These are phyloP conservation scores for Drosophila lutescens DNA, from an alignment of 2,888 invertebrate species.

Conservation along the genomic window DNA sequence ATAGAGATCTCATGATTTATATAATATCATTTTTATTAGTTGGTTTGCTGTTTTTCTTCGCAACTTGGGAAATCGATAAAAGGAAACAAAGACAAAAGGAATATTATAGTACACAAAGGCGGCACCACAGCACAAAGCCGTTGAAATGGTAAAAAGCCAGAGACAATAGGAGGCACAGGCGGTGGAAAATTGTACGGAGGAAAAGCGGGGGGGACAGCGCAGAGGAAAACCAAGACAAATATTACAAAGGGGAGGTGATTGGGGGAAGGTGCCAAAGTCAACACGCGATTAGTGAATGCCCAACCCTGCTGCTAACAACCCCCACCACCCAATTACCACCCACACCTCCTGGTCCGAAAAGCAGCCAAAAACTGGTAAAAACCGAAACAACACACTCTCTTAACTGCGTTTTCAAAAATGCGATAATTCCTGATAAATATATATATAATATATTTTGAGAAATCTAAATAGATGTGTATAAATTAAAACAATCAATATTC, in stretches of 20 bases:
- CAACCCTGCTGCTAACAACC: constrained; percentile 19
- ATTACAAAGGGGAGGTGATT: constrained; percentile 2
- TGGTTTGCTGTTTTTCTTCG: background rate
- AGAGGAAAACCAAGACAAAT: constrained; percentile 10
- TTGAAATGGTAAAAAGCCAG: constrained; percentile 16
- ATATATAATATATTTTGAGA: constrained; percentile 5
- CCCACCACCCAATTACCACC: constrained; percentile 7
- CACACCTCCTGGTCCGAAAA: constrained; percentile 36
- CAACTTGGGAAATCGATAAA: constrained; percentile 25
- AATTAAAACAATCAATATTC: constrained; percentile 24
- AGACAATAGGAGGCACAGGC: constrained; percentile 17
- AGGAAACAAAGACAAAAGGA: constrained; percentile 21
- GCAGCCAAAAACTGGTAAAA: constrained; percentile 17
- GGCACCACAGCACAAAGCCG: constrained; percentile 7
- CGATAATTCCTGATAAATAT: constrained; percentile 53
- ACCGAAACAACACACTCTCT: constrained; percentile 15
- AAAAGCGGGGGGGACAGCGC: background rate
- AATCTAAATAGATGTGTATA: constrained; percentile 23
- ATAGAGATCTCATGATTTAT: too few relatives aligned
- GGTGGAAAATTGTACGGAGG: constrained; percentile 5
- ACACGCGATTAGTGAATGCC: constrained; percentile 40
- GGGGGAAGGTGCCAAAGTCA: constrained; percentile 15
- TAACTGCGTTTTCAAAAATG: constrained; percentile 58
- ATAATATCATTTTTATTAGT: too few relatives aligned
- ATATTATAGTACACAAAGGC: background rate